Percentiles rank a stretch among this genome's conserved stretches.
Evolutionary conservation across 2,888 invertebrate species (phyloP).

Genomic region (Aphodius granarius): DNA sequence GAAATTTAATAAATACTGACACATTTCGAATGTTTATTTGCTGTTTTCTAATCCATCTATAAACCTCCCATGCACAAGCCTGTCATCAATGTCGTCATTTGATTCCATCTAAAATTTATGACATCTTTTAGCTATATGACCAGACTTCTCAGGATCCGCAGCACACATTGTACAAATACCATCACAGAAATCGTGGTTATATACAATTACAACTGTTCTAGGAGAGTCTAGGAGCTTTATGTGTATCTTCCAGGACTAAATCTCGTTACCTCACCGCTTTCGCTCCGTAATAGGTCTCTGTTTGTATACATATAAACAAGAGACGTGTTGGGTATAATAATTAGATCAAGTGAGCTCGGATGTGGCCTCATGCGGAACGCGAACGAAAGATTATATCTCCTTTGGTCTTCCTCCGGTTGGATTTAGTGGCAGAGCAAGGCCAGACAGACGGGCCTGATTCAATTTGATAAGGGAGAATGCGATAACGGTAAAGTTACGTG

Average conservation of each 20-base stretch:
- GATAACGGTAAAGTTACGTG: no score
- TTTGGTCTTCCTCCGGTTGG: neutral
- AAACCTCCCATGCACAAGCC: neutral
- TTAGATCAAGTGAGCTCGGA: neutral
- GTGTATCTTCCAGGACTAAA: neutral
- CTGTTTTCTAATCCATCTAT: no score
- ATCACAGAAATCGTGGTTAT: neutral
- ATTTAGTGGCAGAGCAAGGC: neutral
- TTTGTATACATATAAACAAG: neutral
- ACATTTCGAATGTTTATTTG: no score
- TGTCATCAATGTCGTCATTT: neutral
- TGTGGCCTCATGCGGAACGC: neutral
- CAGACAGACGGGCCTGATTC: neutral
- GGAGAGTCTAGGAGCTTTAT: neutral
- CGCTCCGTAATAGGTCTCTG: neutral
- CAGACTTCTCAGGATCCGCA: neutral
- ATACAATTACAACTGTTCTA: neutral
- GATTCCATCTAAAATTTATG: neutral
- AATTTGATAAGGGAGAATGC: neutral
- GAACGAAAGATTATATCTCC: neutral
- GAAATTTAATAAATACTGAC: no score
- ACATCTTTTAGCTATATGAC: neutral
- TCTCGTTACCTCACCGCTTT: neutral
- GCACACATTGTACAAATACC: neutral
- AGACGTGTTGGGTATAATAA: neutral